Conservation (phyloP, 2,113 vertebrate species). For the Alethe diademata region DNA sequence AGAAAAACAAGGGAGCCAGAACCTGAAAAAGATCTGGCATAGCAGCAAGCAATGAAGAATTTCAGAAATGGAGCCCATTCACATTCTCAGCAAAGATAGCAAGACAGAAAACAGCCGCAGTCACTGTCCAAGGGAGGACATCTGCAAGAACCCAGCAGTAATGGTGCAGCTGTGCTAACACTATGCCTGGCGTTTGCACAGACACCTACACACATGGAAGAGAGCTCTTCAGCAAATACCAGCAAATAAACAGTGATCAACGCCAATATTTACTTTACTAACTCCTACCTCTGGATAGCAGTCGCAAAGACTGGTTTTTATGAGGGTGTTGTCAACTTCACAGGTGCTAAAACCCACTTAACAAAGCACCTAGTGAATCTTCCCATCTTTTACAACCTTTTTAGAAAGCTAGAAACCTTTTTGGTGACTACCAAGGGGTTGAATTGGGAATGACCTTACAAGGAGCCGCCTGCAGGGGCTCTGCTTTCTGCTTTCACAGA, state of each 20-base stretch:
- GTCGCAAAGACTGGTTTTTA: not conserved
- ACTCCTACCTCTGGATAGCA: not conserved
- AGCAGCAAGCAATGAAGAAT: not conserved
- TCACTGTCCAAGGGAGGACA: not conserved
- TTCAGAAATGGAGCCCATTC: conserved; percentile 14
- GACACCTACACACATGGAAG: not conserved
- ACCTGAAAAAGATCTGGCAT: not conserved
- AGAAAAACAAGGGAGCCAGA: not conserved
- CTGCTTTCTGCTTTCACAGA: not conserved
- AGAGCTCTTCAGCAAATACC: not conserved
- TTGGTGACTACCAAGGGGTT: not conserved
- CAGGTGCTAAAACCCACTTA: not conserved
- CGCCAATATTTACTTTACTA: not conserved
- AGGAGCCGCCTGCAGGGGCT: not conserved
- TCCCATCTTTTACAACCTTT: not conserved
- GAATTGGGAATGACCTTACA: not conserved
- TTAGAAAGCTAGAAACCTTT: not conserved
- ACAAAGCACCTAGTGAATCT: not conserved
- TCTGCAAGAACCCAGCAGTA: not conserved
- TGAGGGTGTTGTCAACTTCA: not conserved
- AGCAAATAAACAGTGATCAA: not conserved
- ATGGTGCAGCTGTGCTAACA: conserved; percentile 30
- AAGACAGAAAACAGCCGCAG: not conserved
- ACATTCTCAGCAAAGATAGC: conserved; percentile 38
- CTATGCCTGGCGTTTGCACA: not conserved